A percentile compares a stretch with the other conserved stretches of the same genome.
phyloP scores from a whole-genome alignment of 2,797 vertebrate species.

The Lycodopsis pacificus region DNA sequence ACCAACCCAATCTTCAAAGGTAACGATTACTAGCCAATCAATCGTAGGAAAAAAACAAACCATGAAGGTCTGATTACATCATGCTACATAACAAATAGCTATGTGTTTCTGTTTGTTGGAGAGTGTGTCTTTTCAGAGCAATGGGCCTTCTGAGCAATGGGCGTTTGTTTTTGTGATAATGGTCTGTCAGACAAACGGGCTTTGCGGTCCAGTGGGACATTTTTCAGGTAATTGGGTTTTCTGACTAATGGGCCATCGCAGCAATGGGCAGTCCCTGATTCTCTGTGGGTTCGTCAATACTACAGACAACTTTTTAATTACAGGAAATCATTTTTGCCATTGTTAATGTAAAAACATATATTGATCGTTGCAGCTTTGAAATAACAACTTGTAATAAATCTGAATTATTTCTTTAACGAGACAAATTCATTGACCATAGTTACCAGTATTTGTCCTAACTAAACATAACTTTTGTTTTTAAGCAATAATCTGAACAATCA shows the following conservation, averaged over 20 bases:
- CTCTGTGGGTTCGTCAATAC: background rate
- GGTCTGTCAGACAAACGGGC: background rate
- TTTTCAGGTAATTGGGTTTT: background rate
- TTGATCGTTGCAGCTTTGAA: background rate
- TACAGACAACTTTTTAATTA: background rate
- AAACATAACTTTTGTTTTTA: conserved; percentile 9
- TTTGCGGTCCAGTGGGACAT: background rate
- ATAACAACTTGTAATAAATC: conserved; percentile 4
- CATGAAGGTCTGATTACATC: background rate
- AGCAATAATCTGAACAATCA: conserved; percentile 9
- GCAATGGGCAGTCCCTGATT: background rate
- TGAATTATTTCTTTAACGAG: background rate
- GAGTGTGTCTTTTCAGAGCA: background rate
- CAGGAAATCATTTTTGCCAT: background rate
- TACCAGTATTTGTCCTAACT: conserved; percentile 1
- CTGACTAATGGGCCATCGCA: background rate
- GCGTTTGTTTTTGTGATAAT: background rate
- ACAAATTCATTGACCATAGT: background rate
- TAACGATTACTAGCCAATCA: background rate
- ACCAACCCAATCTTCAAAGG: background rate
- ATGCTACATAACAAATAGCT: background rate
- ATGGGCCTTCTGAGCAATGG: no score
- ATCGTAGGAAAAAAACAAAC: background rate
- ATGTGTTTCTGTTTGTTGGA: background rate
- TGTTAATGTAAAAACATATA: background rate